Percentiles rank a stretch among this genome's conserved stretches.
Conservation (phyloP, 1,140 invertebrate genomes). For the Holotrichia oblita region DNA sequence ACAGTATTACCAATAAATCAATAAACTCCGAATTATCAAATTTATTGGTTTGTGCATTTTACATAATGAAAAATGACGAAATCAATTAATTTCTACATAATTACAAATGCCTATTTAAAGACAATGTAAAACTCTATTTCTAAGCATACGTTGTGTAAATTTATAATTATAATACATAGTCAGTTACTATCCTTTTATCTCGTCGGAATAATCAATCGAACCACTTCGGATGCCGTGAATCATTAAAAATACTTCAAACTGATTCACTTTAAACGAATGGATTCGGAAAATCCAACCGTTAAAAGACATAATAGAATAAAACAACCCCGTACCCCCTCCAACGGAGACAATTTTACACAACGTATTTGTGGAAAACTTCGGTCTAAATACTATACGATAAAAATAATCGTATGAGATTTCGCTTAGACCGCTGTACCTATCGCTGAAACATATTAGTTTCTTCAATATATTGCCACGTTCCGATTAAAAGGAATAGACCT, state of each 20-base stretch:
- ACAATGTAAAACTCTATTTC: too few species aligned
- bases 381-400: neutral
- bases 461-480: neutral
- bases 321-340: conserved; percentile 9
- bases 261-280: neutral
- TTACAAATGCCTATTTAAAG: too few species aligned
- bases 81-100: too few species aligned
- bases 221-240: neutral
- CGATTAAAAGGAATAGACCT: conserved; percentile 43
- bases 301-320: neutral
- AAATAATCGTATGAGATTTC: neutral
- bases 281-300: neutral
- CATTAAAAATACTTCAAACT: neutral
- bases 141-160: too few species aligned
- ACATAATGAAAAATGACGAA: too few species aligned
- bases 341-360: neutral
- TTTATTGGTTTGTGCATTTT: too few species aligned
- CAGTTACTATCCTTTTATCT: too few species aligned
- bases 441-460: conserved; percentile 15
- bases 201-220: too few species aligned
- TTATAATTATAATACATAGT: too few species aligned
- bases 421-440: neutral
- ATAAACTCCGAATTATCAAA: too few species aligned
- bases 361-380: neutral
- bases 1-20: too few species aligned